phyloP scores from a whole-genome alignment of 2,113 vertebrate species.

The Austrofundulus limnaeus region DNA sequence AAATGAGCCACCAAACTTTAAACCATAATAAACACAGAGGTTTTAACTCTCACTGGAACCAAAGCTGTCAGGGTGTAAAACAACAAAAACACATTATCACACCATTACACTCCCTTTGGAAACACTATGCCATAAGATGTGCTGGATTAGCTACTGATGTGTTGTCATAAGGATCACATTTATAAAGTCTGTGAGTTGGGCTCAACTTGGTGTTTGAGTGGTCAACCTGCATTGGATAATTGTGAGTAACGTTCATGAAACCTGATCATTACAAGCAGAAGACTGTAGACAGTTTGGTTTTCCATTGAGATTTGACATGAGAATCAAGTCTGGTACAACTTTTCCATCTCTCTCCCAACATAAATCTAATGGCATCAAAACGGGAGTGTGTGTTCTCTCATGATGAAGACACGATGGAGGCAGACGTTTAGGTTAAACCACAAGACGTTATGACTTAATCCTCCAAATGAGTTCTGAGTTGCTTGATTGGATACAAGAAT shows the following conservation, averaged over 20 bases:
- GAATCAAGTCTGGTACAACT: slow-evolving; percentile 45
- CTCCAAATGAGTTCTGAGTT: slow-evolving; percentile 33
- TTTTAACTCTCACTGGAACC: slow-evolving; percentile 43
- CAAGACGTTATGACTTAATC: slow-evolving; percentile 51
- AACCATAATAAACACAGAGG: slow-evolving; percentile 54
- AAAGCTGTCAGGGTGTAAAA: slow-evolving; percentile 57
- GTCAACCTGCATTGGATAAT: slow-evolving; percentile 76
- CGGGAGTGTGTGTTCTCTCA: slow-evolving; percentile 55
- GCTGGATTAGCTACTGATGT: slow-evolving; percentile 49
- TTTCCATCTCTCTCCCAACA: slow-evolving; percentile 73
- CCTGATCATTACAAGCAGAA: slow-evolving; percentile 79
- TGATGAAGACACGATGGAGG: slow-evolving; percentile 63
- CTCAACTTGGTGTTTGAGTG: slow-evolving; percentile 70
- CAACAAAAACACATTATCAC: slow-evolving; percentile 46
- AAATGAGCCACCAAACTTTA: slow-evolving; percentile 24
- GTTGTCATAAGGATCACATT: slow-evolving; percentile 66
- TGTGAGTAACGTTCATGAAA: slow-evolving; percentile 62
- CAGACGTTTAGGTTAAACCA: slow-evolving; percentile 65
- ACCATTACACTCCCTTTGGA: slow-evolving; percentile 48
- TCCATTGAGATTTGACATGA: slow-evolving; percentile 62
- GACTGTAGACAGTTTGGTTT: slow-evolving; percentile 72
- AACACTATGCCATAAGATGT: slow-evolving; percentile 54
- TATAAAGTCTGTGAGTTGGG: slow-evolving; percentile 55
- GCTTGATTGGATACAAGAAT: slow-evolving; percentile 48
- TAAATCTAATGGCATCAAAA: slow-evolving; percentile 70